Evolutionary conservation across 2,113 vertebrate genomes (phyloP).

Genomic region (Tyto alba): DNA sequence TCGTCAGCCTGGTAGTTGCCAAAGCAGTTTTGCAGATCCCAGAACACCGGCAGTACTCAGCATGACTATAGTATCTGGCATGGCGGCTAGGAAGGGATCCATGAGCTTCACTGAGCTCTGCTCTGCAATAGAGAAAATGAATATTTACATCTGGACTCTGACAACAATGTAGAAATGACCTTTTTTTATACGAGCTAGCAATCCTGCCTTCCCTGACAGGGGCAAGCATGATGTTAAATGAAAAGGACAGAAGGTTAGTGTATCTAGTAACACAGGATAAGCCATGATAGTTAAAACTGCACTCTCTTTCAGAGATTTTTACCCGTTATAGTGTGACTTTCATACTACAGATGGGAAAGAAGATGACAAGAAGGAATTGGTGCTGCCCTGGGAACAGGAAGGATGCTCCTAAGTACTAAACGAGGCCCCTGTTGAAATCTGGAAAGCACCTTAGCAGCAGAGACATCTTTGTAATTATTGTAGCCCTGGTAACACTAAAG

Average conservation of each 20-base stretch:
- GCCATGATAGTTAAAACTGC: background rate
- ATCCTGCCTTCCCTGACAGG: background rate
- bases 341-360: background rate
- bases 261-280: background rate
- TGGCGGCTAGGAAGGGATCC: background rate
- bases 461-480: background rate
- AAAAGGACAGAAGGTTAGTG: background rate
- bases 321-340: background rate
- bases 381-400: background rate
- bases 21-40: constrained; percentile 17
- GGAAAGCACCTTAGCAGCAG: background rate
- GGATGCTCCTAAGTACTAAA: background rate
- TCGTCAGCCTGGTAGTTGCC: background rate
- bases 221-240: background rate
- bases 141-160: background rate
- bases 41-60: background rate
- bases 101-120: background rate
- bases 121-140: background rate
- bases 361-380: background rate
- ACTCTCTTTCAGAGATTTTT: background rate
- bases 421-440: background rate
- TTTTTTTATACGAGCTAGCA: background rate
- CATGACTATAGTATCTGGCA: background rate
- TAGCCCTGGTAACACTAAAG: background rate
- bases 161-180: background rate